Evolutionary conservation across 2,888 invertebrate species (phyloP).

Genomic region (Folsomia candida): DNA sequence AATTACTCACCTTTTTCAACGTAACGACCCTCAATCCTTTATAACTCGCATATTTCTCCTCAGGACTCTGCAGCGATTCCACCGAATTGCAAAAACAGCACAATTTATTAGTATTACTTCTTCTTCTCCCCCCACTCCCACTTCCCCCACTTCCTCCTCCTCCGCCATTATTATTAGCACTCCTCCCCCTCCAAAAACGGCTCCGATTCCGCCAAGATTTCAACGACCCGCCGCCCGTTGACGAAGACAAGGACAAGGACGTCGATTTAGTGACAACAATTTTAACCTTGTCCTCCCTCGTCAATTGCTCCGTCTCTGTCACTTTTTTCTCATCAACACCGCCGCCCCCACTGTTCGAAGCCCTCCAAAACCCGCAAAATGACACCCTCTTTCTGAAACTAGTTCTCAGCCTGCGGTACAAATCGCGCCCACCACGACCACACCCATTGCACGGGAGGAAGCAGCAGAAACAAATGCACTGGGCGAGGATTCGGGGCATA

Average conservation of each 20-base stretch:
- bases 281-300: not conserved
- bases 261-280: too few relatives aligned
- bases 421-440: not conserved
- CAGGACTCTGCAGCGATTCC: conserved; percentile 61
- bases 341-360: not conserved
- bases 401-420: not conserved
- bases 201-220: not conserved
- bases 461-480: conserved; percentile 5
- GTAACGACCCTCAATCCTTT: conserved; percentile 76
- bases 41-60: conserved; percentile 70
- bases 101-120: not conserved
- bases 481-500: not conserved
- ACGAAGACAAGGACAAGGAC: not conserved
- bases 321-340: not conserved
- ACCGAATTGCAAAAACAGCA: conserved; percentile 31
- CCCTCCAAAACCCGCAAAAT: not conserved
- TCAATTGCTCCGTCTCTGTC: not conserved
- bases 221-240: not conserved
- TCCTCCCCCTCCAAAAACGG: not conserved
- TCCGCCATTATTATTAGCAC: too few relatives aligned
- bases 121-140: not conserved
- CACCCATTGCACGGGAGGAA: not conserved
- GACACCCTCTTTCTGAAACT: not conserved
- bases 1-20: conserved; percentile 73
- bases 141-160: not conserved